A percentile compares a stretch with the other conserved stretches of the same genome.
Conservation (phyloP, 2,888 invertebrate species). For the Amiota communis region DNA sequence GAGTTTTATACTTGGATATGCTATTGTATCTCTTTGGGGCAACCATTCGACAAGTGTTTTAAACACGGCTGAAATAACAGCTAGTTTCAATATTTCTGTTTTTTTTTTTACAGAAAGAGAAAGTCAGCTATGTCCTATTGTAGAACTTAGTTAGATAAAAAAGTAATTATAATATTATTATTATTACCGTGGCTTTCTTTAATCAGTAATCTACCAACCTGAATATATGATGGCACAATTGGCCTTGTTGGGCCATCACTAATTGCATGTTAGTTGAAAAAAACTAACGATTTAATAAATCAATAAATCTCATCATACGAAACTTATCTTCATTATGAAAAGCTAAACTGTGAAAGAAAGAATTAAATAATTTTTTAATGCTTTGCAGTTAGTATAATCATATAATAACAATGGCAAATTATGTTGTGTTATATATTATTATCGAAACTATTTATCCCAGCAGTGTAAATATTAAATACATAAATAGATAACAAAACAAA, state of each 20-base stretch:
- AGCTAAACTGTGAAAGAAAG: neutral
- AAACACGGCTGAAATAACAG: slow-evolving; percentile 75
- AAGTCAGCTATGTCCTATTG: slow-evolving; percentile 67
- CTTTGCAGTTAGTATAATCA: too few relatives aligned
- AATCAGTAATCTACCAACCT: slow-evolving; percentile 71
- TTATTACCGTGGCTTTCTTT: slow-evolving; percentile 67
- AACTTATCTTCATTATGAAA: slow-evolving; percentile 40
- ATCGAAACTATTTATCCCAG: too few relatives aligned
- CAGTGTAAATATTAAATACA: too few relatives aligned
- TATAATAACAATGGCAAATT: too few relatives aligned
- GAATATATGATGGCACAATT: slow-evolving; percentile 63
- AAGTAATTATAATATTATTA: neutral
- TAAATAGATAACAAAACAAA: too few relatives aligned
- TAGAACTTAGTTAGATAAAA: neutral
- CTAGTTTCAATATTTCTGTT: slow-evolving; percentile 72
- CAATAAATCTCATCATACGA: slow-evolving; percentile 51
- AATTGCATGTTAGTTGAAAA: slow-evolving; percentile 62
- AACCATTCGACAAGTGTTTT: slow-evolving; percentile 76
- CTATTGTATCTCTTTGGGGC: slow-evolving; percentile 80
- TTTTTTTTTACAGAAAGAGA: too few relatives aligned
- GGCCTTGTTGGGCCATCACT: slow-evolving; percentile 67
- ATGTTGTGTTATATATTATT: too few relatives aligned
- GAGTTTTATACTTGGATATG: slow-evolving; percentile 75
- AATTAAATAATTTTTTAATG: too few relatives aligned
- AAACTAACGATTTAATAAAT: slow-evolving; percentile 62